Percentiles rank a stretch among this genome's conserved stretches.
Conservation (phyloP, 2,888 invertebrate species). For the Pseudolycoriella hygida region DNA sequence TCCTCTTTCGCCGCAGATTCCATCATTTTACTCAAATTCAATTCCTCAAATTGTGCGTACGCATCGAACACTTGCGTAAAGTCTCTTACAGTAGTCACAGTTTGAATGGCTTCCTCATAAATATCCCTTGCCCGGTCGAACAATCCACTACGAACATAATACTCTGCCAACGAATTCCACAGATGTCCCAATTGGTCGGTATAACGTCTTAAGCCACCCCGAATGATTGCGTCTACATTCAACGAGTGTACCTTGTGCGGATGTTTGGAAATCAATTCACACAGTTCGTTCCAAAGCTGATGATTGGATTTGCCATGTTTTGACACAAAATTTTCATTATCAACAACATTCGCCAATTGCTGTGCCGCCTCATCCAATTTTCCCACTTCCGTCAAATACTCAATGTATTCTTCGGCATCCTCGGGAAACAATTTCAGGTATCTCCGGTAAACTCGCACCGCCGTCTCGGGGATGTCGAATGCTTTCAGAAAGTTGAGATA, state of each 20-base stretch:
- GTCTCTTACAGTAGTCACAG: constrained; percentile 92
- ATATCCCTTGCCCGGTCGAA: constrained; percentile 96
- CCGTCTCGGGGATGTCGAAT: constrained; percentile 85
- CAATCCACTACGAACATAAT: constrained; percentile 90
- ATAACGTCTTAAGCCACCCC: constrained; percentile 75
- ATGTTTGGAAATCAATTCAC: constrained; percentile 94
- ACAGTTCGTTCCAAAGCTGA: constrained; percentile 97
- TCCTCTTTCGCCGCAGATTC: constrained; percentile 59
- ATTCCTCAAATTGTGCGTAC: constrained; percentile 96
- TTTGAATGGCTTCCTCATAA: constrained; percentile 97
- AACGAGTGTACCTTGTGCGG: constrained; percentile 81
- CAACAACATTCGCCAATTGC: constrained; percentile 82
- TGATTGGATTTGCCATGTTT: constrained; percentile 97
- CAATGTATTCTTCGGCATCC: constrained; percentile 92
- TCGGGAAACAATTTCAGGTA: constrained; percentile 90
- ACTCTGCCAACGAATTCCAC: constrained; percentile 97
- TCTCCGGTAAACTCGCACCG: constrained; percentile 82
- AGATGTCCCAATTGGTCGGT: constrained; percentile 94
- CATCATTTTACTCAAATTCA: constrained; percentile 82
- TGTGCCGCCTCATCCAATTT: constrained; percentile 90
- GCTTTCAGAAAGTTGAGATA: constrained; percentile 82
- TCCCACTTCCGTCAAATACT: constrained; percentile 69
- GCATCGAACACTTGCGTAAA: constrained; percentile 99
- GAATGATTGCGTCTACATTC: constrained; percentile 93
- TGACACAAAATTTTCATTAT: constrained; percentile 90